Percentiles rank a stretch among this genome's conserved stretches.
Evolutionary conservation across 2,113 vertebrate genomes (phyloP).

Genomic region (Daubentonia madagascariensis): DNA sequence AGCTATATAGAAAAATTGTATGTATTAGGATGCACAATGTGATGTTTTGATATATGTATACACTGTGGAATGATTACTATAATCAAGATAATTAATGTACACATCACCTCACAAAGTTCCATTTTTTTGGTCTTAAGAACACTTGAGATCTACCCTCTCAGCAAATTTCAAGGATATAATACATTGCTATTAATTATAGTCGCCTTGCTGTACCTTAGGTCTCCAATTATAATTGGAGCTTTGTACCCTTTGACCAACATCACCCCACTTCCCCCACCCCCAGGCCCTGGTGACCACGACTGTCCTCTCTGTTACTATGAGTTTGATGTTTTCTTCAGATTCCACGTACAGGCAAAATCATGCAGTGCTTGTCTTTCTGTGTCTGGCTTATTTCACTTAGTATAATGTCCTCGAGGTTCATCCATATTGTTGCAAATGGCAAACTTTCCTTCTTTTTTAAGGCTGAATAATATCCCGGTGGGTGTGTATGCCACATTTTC

Average conservation of each 20-base stretch:
- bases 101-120: background rate
- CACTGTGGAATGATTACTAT: background rate
- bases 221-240: background rate
- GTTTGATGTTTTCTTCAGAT: no score
- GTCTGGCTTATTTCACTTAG: background rate
- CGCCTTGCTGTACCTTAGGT: rapidly evolving
- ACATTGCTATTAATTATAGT: rapidly evolving
- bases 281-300: no score
- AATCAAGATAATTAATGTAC: background rate
- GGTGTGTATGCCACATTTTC: rapidly evolving
- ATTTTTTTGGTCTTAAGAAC: background rate
- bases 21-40: background rate
- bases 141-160: background rate
- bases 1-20: background rate
- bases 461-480: background rate
- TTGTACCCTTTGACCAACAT: background rate
- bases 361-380: background rate
- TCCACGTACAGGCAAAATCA: background rate
- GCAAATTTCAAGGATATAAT: rapidly evolving
- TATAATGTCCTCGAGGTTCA: background rate
- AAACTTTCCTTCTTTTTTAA: background rate
- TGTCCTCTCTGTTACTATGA: background rate
- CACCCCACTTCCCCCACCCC: rapidly evolving
- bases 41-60: no score
- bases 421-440: background rate